Evolutionary conservation across 2,797 vertebrate genomes (phyloP).

Genomic region (Artibeus lituratus): DNA sequence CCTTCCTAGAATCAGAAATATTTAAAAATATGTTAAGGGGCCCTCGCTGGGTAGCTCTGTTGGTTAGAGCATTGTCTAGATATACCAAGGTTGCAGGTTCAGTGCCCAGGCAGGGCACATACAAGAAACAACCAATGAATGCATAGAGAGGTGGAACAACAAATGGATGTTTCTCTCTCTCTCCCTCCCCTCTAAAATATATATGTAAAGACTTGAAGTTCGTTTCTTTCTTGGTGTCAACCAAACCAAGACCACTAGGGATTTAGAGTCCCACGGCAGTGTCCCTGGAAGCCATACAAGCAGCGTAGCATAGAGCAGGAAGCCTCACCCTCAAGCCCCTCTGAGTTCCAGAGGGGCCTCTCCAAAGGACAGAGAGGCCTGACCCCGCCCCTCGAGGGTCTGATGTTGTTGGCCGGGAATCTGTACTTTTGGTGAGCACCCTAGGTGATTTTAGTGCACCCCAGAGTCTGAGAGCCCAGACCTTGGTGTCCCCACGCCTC

Average conservation of each 20-base stretch:
- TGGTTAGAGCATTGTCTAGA: neutral
- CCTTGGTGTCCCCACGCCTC: neutral
- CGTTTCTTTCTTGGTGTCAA: neutral
- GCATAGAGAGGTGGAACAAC: neutral
- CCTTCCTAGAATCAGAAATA: slow-evolving; percentile 26
- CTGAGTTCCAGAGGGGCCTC: neutral
- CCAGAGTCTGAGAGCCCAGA: neutral
- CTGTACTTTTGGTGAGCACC: neutral
- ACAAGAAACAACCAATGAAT: neutral
- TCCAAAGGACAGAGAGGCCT: neutral
- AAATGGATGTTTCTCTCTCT: neutral
- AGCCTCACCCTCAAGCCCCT: neutral
- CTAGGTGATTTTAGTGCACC: neutral
- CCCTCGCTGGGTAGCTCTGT: too few species aligned
- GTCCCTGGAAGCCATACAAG: neutral
- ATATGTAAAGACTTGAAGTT: neutral
- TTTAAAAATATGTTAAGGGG: neutral
- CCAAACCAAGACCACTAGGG: neutral
- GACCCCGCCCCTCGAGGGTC: neutral
- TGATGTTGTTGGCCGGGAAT: neutral
- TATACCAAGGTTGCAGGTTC: neutral
- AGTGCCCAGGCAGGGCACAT: neutral
- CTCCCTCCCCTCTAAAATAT: neutral
- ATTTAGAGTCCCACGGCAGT: neutral
- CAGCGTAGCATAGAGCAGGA: neutral